Base-by-base conservation (phyloP, 2,888 invertebrate species). In the Gymnosoma rotundatum region DNA sequence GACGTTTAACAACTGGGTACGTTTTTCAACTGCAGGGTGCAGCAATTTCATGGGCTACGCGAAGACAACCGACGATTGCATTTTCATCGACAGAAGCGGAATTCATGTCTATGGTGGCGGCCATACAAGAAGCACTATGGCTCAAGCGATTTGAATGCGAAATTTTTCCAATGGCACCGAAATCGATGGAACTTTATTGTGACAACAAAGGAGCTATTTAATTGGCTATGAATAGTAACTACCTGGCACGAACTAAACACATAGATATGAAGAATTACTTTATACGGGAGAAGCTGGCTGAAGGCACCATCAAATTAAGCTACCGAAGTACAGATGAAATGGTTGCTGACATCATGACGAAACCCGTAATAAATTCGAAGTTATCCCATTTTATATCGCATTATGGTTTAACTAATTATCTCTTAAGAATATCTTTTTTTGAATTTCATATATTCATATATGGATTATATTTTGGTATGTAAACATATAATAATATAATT, bases 211-310 rank as follows among this genome's bases (percentile, higher is more conserved):
- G 38, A 38, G 38, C 38, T 1, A 38, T 38, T 38, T 8, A 38
- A 38, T 38, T 38, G 73, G 67, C 50, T 69, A 76, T 75, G 78
- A 82, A 82, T 66, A 74, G 48, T 52, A 78, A 79, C 50, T 82
- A 78, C 21, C 78, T 74, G 32, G 82, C 82, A 54, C 60, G 85
- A 20, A 83, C 82, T 6, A 85, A 85, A 45, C 83, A 85, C 16
- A 83, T 85, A 38, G 79, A 85, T 73, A 66, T 75, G 4, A 60
- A 72, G 7, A 82, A 74, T 48, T 69, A 78, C 38, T 85, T 85
- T 60, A 82, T 85, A 32, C 83, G 64, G 16, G 75, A 83, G 18
- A 72, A 78, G 50, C 64, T 78, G 52, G 70, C 60, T 52, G 64
- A 72, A 64, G 70, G 72, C 63, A 54, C 60, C 38, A 38, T 38